Evolutionary conservation across 1,140 invertebrate species (phyloP).

Genomic region (Aleiodes sp.): DNA sequence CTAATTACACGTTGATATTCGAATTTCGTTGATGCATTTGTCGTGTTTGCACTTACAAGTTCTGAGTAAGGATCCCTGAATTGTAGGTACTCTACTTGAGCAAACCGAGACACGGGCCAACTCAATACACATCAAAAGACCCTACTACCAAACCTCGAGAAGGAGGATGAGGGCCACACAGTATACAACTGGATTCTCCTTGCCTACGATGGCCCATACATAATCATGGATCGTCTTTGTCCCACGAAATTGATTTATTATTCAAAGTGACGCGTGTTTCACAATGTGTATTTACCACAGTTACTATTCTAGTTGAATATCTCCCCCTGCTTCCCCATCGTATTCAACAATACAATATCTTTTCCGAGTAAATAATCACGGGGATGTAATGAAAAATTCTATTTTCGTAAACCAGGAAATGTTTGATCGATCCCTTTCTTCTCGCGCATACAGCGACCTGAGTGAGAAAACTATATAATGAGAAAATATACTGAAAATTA

Average conservation of each 20-base stretch:
- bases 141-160: constrained; percentile 21
- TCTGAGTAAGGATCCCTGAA: not conserved
- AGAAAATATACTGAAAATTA: too few relatives aligned
- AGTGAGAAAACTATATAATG: too few relatives aligned
- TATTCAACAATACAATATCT: constrained; percentile 1
- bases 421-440: not conserved
- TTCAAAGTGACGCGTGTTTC: constrained; percentile 66
- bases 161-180: not conserved
- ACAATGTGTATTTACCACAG: constrained; percentile 65
- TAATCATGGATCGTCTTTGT: constrained; percentile 65
- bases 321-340: not conserved
- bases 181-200: constrained; percentile 18
- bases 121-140: constrained; percentile 43
- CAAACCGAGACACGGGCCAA: constrained; percentile 29
- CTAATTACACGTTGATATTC: not conserved
- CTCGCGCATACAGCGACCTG: not conserved
- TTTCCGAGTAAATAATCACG: not conserved
- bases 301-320: constrained; percentile 5
- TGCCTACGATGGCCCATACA: constrained; percentile 60
- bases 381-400: not conserved
- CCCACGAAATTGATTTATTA: constrained; percentile 67
- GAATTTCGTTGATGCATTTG: constrained; percentile 12
- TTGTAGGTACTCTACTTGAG: constrained; percentile 28
- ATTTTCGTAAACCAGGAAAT: not conserved
- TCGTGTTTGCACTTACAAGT: constrained; percentile 7